Evolutionary conservation across 2,113 vertebrate genomes (phyloP).

Genomic region (Mus spicilegus): DNA sequence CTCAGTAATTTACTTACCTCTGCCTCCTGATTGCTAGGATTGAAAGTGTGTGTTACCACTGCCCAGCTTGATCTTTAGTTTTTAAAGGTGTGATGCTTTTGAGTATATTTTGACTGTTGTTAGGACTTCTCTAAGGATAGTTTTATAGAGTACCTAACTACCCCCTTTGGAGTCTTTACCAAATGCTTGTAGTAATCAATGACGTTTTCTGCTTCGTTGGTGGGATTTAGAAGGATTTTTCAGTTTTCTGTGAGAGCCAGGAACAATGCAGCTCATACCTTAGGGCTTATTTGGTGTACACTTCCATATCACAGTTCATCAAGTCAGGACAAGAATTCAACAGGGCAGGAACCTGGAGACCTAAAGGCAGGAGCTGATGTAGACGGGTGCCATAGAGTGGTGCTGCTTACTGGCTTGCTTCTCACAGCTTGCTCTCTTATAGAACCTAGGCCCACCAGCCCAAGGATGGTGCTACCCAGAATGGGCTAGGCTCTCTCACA

Average conservation of each 20-base stretch:
- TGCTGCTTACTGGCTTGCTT: background rate
- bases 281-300: background rate
- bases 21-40: background rate
- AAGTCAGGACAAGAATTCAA: background rate
- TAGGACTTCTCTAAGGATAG: background rate
- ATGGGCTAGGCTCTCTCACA: background rate
- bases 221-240: background rate
- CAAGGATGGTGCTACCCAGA: background rate
- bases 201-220: background rate
- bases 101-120: background rate
- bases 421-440: background rate
- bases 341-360: background rate
- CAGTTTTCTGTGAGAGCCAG: background rate
- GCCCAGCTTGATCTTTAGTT: background rate
- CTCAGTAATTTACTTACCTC: background rate
- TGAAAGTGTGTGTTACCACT: background rate
- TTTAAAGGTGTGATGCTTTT: background rate
- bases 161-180: background rate
- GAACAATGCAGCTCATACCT: background rate
- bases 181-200: background rate
- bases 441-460: background rate
- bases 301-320: background rate
- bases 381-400: background rate
- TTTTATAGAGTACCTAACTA: background rate
- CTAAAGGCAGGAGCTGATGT: background rate